These are phyloP conservation scores for Penaeus monodon DNA, from an alignment of 2,888 invertebrate genomes.

Conservation along the genomic window DNA sequence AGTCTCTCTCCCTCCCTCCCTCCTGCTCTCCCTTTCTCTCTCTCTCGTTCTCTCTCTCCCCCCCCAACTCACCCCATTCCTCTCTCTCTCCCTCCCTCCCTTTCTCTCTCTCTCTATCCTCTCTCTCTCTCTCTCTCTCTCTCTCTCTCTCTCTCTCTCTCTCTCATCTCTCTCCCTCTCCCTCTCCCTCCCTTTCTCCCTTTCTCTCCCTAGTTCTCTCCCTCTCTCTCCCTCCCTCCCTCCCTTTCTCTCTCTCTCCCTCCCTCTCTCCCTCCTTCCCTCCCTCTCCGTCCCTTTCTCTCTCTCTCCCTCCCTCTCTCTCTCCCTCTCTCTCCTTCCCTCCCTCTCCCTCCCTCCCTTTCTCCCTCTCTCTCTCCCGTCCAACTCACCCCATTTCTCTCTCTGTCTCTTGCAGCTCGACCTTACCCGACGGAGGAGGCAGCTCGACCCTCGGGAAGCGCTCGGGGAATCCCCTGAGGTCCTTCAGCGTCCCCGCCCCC, in stretches of 20 bases:
- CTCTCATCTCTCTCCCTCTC: no score
- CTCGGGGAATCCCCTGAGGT: slow-evolving; percentile 56
- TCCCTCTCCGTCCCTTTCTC: background rate
- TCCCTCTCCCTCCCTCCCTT: no score
- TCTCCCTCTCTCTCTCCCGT: background rate
- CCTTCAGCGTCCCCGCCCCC: slow-evolving; percentile 62
- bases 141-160: no score
- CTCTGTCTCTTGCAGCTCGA: slow-evolving; percentile 7
- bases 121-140: no score
- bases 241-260: slow-evolving; percentile 21
- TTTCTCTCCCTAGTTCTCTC: background rate
- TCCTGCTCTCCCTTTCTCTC: no score
- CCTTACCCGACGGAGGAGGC: slow-evolving; percentile 9
- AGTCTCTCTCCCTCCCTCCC: no score
- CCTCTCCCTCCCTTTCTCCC: background rate
- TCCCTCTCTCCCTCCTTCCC: slow-evolving; percentile 24
- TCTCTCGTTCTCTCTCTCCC: no score
- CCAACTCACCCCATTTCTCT: background rate
- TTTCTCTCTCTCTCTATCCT: no score
- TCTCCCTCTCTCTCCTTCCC: no score
- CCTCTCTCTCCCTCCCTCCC: background rate
- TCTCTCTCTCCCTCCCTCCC: no score
- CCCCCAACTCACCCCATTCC: no score
- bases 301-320: no score
- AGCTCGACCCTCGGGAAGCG: slow-evolving; percentile 62